Evolutionary conservation across 2,888 invertebrate species (phyloP).

Genomic region (Zonitis immaculata): DNA sequence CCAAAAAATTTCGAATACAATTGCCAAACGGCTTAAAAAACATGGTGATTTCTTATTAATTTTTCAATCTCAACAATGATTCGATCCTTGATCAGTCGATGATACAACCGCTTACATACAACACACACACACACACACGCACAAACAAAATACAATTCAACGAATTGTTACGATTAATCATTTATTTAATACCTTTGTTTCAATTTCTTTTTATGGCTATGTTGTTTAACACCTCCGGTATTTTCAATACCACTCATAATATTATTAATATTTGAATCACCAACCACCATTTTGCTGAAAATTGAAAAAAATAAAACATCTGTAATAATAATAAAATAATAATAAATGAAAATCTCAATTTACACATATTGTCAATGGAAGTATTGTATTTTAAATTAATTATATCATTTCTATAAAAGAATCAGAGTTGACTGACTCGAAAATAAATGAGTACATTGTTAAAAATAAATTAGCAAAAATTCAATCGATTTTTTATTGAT

Average conservation of each 20-base stretch:
- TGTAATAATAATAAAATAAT: too few species aligned
- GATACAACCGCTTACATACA: too few species aligned
- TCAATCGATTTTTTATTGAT: neutral
- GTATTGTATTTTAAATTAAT: neutral
- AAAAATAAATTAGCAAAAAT: constrained; percentile 10
- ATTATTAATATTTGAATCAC: constrained; percentile 74
- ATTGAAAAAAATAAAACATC: neutral
- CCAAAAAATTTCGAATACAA: constrained; percentile 7
- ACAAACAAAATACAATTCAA: constrained; percentile 10
- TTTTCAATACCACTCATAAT: constrained; percentile 91
- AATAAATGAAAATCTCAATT: too few species aligned
- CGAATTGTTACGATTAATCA: neutral
- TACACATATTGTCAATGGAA: too few species aligned
- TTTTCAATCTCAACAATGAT: constrained; percentile 1
- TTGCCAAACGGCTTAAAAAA: constrained; percentile 17
- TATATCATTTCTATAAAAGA: neutral
- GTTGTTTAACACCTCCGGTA: constrained; percentile 82
- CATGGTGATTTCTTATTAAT: constrained; percentile 16
- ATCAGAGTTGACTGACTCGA: neutral
- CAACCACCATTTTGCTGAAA: constrained; percentile 71
- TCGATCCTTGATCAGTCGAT: too few species aligned
- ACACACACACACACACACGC: constrained; percentile 7
- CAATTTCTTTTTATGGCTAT: constrained; percentile 83
- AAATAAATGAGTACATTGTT: constrained; percentile 3
- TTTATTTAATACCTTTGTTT: constrained; percentile 73